These are phyloP conservation scores for Drosophila ercepeae DNA, from an alignment of 1,140 invertebrate species.

Conservation along the genomic window DNA sequence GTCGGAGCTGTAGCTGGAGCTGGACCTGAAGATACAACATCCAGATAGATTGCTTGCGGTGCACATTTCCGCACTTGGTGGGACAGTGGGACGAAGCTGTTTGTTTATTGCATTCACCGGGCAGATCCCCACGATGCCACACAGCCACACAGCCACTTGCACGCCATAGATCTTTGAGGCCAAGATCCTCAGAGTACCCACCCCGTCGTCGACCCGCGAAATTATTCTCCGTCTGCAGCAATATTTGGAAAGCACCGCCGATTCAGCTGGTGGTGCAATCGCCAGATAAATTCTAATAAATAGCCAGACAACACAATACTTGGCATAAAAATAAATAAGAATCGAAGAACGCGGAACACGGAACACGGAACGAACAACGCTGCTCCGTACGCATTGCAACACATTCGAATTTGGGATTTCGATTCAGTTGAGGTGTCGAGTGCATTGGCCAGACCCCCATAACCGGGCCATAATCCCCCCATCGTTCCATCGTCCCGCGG, in stretches of 20 bases:
- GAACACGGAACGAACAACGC: constrained; percentile 21
- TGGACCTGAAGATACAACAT: constrained; percentile 51
- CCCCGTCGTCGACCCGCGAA: background rate
- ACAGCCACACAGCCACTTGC: constrained; percentile 33
- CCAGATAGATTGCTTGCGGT: constrained; percentile 53
- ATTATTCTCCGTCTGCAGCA: constrained; percentile 25
- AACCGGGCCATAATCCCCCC: constrained; percentile 7
- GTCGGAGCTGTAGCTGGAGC: constrained; percentile 23
- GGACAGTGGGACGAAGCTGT: constrained; percentile 68
- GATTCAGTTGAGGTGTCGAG: constrained; percentile 54
- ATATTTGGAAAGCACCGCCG: constrained; percentile 42
- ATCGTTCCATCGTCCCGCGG: constrained; percentile 6
- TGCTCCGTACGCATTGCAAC: constrained; percentile 31
- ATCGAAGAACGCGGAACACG: constrained; percentile 28
- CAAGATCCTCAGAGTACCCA: background rate
- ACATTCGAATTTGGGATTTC: constrained; percentile 20
- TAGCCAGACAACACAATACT: constrained; percentile 52
- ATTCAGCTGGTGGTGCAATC: constrained; percentile 50
- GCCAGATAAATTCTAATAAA: constrained; percentile 74
- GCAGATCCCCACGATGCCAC: constrained; percentile 46
- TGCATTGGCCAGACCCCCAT: constrained; percentile 59
- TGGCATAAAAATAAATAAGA: constrained; percentile 67
- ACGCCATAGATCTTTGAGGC: constrained; percentile 38
- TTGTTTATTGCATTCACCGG: constrained; percentile 41
- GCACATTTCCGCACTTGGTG: constrained; percentile 62